Conservation (phyloP, 1,140 invertebrate genomes). For the Scylla paramamosain region DNA sequence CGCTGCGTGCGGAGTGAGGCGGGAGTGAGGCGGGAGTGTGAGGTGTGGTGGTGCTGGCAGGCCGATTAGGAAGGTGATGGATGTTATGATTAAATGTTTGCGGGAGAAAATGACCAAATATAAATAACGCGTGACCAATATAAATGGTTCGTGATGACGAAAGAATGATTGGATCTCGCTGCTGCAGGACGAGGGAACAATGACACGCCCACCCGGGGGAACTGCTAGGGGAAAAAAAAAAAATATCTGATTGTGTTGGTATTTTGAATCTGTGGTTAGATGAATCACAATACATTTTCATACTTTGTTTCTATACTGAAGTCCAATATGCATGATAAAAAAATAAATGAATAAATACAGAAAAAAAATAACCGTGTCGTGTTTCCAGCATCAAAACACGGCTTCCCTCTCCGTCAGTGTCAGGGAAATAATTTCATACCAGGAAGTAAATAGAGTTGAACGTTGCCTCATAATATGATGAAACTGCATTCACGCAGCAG, state of each 20-base stretch:
- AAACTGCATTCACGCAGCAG: too few species aligned
- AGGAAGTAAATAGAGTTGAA: too few species aligned
- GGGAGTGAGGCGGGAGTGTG: background rate
- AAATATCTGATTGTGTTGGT: background rate
- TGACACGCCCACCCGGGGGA: background rate
- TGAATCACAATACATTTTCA: conserved; percentile 15
- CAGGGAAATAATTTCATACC: too few species aligned
- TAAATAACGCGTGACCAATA: conserved; percentile 23
- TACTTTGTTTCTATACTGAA: background rate
- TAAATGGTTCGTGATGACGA: background rate
- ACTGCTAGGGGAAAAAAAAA: background rate
- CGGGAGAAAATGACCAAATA: conserved; percentile 4
- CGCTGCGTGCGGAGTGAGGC: background rate
- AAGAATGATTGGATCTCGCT: background rate
- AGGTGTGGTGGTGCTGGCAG: background rate
- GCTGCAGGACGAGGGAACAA: background rate
- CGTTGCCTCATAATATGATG: too few species aligned
- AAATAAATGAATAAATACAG: background rate
- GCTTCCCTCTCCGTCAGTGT: too few species aligned
- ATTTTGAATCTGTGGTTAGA: background rate
- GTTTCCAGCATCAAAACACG: too few species aligned
- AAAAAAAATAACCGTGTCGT: too few species aligned
- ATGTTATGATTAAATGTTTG: conserved; percentile 24
- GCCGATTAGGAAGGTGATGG: background rate
- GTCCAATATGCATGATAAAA: background rate